Conservation (phyloP, 2,113 vertebrate genomes). For the Leucopsar rothschildi region DNA sequence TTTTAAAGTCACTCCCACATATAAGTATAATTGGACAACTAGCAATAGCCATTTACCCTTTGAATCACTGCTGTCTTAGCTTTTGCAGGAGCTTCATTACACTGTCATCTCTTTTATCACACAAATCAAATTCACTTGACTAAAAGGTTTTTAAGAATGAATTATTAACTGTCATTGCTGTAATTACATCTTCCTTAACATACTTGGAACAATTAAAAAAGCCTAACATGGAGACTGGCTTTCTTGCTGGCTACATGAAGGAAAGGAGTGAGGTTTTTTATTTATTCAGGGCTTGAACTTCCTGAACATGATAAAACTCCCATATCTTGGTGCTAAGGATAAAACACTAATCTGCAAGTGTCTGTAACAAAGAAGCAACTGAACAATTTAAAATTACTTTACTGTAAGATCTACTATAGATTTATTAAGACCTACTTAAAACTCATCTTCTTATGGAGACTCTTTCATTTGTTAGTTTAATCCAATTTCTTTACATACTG, state of each 20-base stretch:
- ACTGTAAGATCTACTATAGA: neutral
- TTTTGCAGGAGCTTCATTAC: neutral
- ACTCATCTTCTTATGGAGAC: neutral
- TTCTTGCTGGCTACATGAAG: neutral
- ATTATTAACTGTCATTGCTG: neutral
- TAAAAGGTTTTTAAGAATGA: neutral
- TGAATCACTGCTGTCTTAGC: neutral
- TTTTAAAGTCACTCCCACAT: neutral
- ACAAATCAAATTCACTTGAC: constrained; percentile 17
- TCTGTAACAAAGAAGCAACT: neutral
- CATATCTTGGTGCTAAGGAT: neutral
- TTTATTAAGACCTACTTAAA: neutral
- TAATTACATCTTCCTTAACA: constrained; percentile 34
- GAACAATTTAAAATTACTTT: neutral
- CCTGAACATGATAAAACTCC: neutral
- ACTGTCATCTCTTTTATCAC: neutral
- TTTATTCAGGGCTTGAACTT: neutral
- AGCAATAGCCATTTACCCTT: neutral
- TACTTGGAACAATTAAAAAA: constrained; percentile 10
- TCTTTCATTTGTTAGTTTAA: neutral
- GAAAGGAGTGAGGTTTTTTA: neutral
- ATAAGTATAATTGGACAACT: neutral
- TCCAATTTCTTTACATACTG: neutral
- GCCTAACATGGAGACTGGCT: neutral
- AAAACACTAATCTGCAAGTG: neutral